Evolutionary conservation across 2,113 vertebrate genomes (phyloP).

Genomic region (Chaetodon auriga): DNA sequence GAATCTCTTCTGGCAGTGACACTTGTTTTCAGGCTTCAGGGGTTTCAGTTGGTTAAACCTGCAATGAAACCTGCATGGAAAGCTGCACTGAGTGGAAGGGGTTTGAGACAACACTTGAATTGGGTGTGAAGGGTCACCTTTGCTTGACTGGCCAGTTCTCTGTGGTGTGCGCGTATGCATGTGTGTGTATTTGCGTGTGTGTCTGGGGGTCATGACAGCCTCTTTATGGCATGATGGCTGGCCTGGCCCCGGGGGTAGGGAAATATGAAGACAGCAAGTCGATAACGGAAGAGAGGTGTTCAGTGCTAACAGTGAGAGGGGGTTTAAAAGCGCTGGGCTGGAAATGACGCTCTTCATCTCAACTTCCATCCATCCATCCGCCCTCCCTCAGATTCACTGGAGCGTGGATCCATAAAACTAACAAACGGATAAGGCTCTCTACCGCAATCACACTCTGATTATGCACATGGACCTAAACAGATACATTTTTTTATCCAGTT

Average conservation of each 20-base stretch:
- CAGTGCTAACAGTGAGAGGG: constrained; percentile 62
- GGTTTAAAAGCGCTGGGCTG: constrained; percentile 66
- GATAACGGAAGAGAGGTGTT: constrained; percentile 73
- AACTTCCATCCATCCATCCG: constrained; percentile 27
- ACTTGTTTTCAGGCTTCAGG: not conserved
- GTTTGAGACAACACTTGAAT: not conserved
- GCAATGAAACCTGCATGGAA: constrained; percentile 17
- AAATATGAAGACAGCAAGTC: constrained; percentile 83
- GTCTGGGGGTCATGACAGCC: constrained; percentile 65
- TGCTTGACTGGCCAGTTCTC: constrained; percentile 22
- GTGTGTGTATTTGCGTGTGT: not conserved
- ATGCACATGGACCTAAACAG: not conserved
- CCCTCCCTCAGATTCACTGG: constrained; percentile 55
- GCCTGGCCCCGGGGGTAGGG: constrained; percentile 45
- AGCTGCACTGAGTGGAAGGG: not conserved
- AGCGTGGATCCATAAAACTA: constrained; percentile 70
- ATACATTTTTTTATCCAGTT: not conserved
- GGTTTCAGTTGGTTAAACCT: constrained; percentile 10
- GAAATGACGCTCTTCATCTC: constrained; percentile 65
- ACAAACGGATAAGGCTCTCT: constrained; percentile 30
- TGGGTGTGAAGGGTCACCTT: constrained; percentile 41
- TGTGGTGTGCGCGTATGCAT: not conserved
- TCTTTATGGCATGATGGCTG: constrained; percentile 76
- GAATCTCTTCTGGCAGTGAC: constrained; percentile 5
- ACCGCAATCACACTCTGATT: constrained; percentile 5